These are phyloP conservation scores for Dreissena polymorpha DNA, from an alignment of 1,140 invertebrate species.

Conservation along the genomic window DNA sequence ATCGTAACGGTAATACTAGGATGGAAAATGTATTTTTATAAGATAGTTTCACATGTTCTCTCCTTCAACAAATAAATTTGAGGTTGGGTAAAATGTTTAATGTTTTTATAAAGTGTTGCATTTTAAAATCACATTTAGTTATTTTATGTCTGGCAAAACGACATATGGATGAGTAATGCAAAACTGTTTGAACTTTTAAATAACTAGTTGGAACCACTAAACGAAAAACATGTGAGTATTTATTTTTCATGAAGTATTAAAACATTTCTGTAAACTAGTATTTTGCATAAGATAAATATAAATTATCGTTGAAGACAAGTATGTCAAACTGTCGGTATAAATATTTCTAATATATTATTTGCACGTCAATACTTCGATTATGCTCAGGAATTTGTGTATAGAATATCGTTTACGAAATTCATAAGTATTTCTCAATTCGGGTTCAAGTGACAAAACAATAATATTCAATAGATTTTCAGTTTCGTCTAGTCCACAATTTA, in stretches of 20 bases:
- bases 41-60: too few species aligned
- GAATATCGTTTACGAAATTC: background rate
- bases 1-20: too few species aligned
- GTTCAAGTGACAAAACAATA: constrained; percentile 5
- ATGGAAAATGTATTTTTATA: too few species aligned
- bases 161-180: too few species aligned
- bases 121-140: too few species aligned
- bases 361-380: background rate
- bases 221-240: background rate
- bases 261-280: background rate
- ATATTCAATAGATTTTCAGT: background rate
- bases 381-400: background rate
- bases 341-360: background rate
- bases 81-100: too few species aligned
- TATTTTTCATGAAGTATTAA: background rate
- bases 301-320: background rate
- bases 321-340: background rate
- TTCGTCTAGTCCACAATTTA: background rate
- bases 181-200: too few species aligned
- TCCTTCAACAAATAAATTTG: too few species aligned
- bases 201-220: too few species aligned
- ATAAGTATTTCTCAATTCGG: background rate
- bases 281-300: background rate
- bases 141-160: too few species aligned
- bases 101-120: too few species aligned